Percentiles rank a stretch among this genome's conserved stretches.
phyloP scores from a whole-genome alignment of 2,888 invertebrate species.

The Tortricodes alternella region DNA sequence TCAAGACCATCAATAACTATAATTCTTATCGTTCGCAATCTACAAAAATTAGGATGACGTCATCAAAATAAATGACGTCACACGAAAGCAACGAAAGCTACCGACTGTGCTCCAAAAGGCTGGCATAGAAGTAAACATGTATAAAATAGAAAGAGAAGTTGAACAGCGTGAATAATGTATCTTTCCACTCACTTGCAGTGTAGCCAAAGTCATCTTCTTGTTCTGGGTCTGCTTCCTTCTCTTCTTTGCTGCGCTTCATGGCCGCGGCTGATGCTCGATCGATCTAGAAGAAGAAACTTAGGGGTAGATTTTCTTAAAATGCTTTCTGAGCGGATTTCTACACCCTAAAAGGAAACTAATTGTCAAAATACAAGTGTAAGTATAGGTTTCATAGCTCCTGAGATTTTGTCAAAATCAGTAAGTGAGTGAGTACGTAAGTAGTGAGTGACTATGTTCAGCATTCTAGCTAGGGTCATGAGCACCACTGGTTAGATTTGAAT shows the following conservation, averaged over 20 bases:
- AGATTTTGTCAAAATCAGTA: too few relatives aligned
- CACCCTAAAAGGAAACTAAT: too few relatives aligned
- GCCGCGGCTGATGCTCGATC: slow-evolving; percentile 95
- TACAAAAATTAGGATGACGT: too few relatives aligned
- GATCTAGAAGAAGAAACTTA: slow-evolving; percentile 83
- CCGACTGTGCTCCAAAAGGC: slow-evolving; percentile 60
- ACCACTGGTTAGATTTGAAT: too few relatives aligned
- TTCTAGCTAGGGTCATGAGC: too few relatives aligned
- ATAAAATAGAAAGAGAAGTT: slow-evolving; percentile 69
- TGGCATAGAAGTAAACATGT: slow-evolving; percentile 73
- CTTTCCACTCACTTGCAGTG: slow-evolving; percentile 91
- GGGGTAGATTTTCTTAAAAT: background rate
- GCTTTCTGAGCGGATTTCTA: too few relatives aligned
- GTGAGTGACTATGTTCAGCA: too few relatives aligned
- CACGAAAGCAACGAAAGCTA: slow-evolving; percentile 5
- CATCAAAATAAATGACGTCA: background rate
- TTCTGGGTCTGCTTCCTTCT: slow-evolving; percentile 91
- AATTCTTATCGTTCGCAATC: too few relatives aligned
- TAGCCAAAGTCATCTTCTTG: slow-evolving; percentile 96
- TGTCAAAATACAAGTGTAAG: too few relatives aligned
- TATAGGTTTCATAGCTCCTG: too few relatives aligned
- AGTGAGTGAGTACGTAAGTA: too few relatives aligned
- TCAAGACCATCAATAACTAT: too few relatives aligned
- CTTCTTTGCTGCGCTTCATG: slow-evolving; percentile 88
- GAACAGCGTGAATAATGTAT: slow-evolving; percentile 73